These are phyloP conservation scores for Danio choprae DNA, from an alignment of 2,797 vertebrate genomes.

Conservation along the genomic window DNA sequence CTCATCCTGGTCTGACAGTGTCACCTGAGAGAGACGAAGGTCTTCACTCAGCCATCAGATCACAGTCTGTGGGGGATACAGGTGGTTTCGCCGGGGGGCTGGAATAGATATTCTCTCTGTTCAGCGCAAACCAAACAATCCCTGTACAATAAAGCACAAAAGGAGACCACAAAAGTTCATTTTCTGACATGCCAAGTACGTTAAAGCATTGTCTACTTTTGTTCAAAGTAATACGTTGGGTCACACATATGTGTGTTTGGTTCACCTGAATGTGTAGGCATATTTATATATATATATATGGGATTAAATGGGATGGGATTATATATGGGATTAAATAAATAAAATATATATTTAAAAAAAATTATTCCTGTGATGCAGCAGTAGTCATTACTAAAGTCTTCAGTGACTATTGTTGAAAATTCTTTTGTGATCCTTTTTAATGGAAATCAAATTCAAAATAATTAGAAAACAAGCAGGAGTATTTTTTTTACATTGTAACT, in stretches of 20 bases:
- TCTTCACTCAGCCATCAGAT: conserved; percentile 18
- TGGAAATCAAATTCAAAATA: too few relatives aligned
- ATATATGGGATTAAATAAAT: too few relatives aligned
- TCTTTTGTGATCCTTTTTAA: too few relatives aligned
- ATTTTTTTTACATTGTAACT: too few relatives aligned
- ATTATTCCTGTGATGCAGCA: too few relatives aligned
- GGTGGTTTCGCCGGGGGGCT: conserved; percentile 11
- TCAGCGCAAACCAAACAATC: neutral
- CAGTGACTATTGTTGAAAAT: too few relatives aligned
- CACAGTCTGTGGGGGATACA: conserved; percentile 22
- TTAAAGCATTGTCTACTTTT: neutral
- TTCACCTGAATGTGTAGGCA: neutral
- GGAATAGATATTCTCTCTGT: conserved; percentile 13
- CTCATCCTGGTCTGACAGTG: conserved; percentile 1
- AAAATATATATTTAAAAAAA: too few relatives aligned
- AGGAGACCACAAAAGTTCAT: neutral
- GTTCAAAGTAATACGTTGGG: neutral
- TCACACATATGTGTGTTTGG: neutral
- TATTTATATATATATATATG: too few relatives aligned
- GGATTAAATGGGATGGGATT: too few relatives aligned
- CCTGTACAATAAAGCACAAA: neutral
- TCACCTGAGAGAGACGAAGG: conserved; percentile 36
- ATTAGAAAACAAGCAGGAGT: too few relatives aligned
- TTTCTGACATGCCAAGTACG: conserved; percentile 1
- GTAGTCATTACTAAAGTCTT: too few relatives aligned